Percentiles rank a stretch among this genome's conserved stretches.
phyloP scores from a whole-genome alignment of 2,888 invertebrate species.

The Drosophila maculinotata region DNA sequence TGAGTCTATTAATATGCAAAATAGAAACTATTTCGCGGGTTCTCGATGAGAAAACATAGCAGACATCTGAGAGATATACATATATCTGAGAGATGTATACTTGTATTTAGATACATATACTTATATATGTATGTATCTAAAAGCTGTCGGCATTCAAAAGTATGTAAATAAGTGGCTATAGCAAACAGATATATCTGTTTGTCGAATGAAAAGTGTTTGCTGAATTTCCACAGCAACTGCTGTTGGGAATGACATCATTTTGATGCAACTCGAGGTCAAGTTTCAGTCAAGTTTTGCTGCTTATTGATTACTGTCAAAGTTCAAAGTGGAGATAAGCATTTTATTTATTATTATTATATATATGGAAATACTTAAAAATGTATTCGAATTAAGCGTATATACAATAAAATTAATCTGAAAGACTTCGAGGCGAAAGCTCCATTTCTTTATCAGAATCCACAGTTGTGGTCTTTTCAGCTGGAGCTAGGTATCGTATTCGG shows the following conservation, averaged over 20 bases:
- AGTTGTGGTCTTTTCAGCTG: background rate
- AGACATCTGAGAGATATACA: no score
- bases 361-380: no score
- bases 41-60: conserved; percentile 4
- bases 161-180: background rate
- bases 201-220: conserved; percentile 37
- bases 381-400: no score
- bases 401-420: no score
- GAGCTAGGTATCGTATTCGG: background rate
- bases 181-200: conserved; percentile 26
- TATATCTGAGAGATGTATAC: conserved; percentile 1
- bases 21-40: conserved; percentile 17
- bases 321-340: conserved; percentile 44
- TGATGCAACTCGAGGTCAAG: conserved; percentile 57
- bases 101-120: background rate
- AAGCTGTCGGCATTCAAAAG: conserved; percentile 19
- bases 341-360: background rate
- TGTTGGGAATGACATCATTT: conserved; percentile 64
- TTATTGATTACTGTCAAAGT: conserved; percentile 66
- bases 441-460: background rate
- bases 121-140: conserved; percentile 9
- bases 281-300: conserved; percentile 22
- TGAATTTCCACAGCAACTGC: conserved; percentile 26
- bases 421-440: background rate
- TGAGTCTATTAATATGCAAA: conserved; percentile 13